Conservation (phyloP, 2,888 invertebrate genomes). For the Exephanes ischioxanthus region DNA sequence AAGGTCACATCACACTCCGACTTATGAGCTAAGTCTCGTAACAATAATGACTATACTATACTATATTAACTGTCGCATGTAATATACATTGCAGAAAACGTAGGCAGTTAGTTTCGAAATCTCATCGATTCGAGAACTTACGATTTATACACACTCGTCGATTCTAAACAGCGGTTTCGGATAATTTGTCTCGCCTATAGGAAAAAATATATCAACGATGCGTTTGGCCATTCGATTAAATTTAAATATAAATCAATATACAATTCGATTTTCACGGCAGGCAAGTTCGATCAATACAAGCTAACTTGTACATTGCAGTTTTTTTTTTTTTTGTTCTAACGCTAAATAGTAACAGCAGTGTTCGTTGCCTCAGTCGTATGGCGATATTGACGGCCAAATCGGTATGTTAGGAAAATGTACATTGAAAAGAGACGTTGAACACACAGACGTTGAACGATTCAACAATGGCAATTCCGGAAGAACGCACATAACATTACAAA, state of each 20-base stretch:
- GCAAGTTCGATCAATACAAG: conserved; percentile 27
- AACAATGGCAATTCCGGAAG: conserved; percentile 28
- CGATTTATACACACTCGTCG: conserved; percentile 28
- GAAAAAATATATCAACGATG: conserved; percentile 14
- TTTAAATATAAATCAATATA: conserved; percentile 12
- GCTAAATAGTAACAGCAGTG: conserved; percentile 44
- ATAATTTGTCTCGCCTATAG: conserved; percentile 34
- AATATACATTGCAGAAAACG: conserved; percentile 4
- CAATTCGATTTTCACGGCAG: neutral
- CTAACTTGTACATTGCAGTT: conserved; percentile 11
- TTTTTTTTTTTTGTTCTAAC: conserved; percentile 1
- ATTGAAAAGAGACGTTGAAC: conserved; percentile 9
- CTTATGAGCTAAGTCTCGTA: conserved; percentile 25
- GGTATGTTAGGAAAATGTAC: conserved; percentile 3
- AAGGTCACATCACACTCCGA: conserved; percentile 9
- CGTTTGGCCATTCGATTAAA: neutral
- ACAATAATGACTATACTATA: conserved; percentile 6
- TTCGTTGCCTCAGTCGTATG: conserved; percentile 28
- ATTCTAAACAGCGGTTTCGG: conserved; percentile 21
- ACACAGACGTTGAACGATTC: conserved; percentile 15
- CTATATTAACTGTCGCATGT: conserved; percentile 3
- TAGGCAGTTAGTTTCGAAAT: neutral
- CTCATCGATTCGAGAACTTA: conserved; percentile 26
- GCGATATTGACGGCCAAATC: conserved; percentile 5
- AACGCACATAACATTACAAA: conserved; percentile 23